A percentile compares a stretch with the other conserved stretches of the same genome.
These are phyloP conservation scores for Theristus sp. DNA, from an alignment of 2,888 invertebrate species.

Conservation along the genomic window DNA sequence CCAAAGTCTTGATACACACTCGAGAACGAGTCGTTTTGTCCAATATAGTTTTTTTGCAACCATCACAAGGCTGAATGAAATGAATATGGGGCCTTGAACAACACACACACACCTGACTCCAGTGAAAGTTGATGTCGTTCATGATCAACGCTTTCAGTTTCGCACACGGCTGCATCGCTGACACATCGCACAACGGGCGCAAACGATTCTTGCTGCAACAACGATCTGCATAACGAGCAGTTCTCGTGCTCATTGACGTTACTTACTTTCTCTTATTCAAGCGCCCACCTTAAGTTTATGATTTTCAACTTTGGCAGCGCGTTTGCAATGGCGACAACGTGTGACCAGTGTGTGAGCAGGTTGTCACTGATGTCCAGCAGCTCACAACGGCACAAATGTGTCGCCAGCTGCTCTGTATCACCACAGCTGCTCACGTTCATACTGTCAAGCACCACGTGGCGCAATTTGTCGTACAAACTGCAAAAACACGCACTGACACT, in stretches of 20 bases:
- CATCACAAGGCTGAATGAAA: not conserved
- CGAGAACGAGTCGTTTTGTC: too few relatives aligned
- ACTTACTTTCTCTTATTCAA: not conserved
- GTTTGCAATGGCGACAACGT: not conserved
- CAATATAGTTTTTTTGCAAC: too few relatives aligned
- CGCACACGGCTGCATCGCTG: too few relatives aligned
- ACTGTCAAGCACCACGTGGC: not conserved
- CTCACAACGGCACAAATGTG: not conserved
- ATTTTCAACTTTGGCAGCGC: not conserved
- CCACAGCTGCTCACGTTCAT: not conserved
- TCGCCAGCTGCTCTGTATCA: not conserved
- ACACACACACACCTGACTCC: not conserved
- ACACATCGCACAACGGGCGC: too few relatives aligned
- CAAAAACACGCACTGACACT: not conserved
- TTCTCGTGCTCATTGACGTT: not conserved
- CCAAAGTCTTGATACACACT: not conserved
- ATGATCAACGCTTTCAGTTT: not conserved
- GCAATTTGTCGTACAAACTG: not conserved
- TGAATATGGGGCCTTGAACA: not conserved
- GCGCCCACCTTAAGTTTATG: not conserved
- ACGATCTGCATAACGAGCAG: too few relatives aligned
- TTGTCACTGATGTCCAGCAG: not conserved
- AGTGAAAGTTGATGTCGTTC: not conserved
- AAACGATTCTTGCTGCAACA: too few relatives aligned
- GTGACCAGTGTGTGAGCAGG: not conserved